Base-by-base conservation (phyloP, 92 coral and sea anemone species). In the Porites cylindrica region DNA sequence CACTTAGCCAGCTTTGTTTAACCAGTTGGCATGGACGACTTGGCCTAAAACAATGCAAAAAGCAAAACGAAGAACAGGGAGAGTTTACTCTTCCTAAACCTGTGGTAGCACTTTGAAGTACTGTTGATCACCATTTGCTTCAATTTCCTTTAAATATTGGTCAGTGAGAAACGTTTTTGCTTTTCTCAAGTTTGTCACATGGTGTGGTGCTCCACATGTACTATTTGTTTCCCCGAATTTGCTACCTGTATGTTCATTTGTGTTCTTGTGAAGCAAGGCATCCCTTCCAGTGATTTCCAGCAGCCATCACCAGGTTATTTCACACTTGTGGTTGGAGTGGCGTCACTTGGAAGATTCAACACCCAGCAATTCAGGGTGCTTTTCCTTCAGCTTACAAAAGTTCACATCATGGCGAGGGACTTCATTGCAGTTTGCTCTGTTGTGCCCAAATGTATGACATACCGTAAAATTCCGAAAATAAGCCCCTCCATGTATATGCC, bases 31-130 rank as follows among this genome's bases (percentile, higher is more conserved):
- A 82, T 59, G 70, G n/a, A 23, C 6, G 4, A 83, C 92, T n/a
- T 77, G 67, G 47, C 83, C 88, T 8, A 84, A 82, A 54, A 88
- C 54, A 65, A 88, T 83, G 58, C 88, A 82, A 6, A 88, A 38
- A 51, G 51, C 76, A 26, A 80, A 61, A 24, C 71, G 72, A 66
- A 86, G 79, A 72, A 80, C 66, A 50, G 66, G 78, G 2, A 70
- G 84, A 68, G 84, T 62, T 16, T 85, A 78, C 85, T 88, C 72
- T 88, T 91, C 38, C 61, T n/a, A 56, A 82, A 88, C 50, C 94
- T 91, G 69, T 91, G 91, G 69, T 80, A 86, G 72, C 90, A 86
- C 50, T 70, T 81, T 7, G 91, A 91, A 91, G 66, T 80, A 81
- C 50, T 72, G 63, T 68, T 88, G 76, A 20, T 88, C 90, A 51